A percentile compares a stretch with the other conserved stretches of the same genome.
These are phyloP conservation scores for Procavia capensis DNA, from an alignment of 2,113 vertebrate genomes.

Conservation along the genomic window DNA sequence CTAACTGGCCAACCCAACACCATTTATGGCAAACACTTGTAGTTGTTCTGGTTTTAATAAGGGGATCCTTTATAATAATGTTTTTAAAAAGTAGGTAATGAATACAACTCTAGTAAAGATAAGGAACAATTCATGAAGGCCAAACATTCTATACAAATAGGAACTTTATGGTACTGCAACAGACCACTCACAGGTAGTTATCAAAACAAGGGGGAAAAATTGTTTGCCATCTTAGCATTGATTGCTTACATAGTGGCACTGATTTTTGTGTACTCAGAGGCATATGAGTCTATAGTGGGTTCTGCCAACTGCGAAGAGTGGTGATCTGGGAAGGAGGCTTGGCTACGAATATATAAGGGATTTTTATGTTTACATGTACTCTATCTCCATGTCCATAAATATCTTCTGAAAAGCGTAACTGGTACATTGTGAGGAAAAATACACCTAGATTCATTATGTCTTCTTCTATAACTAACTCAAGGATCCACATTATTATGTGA, in stretches of 20 bases:
- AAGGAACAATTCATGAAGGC: slow-evolving; percentile 17
- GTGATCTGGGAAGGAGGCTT: background rate
- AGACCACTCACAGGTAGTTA: background rate
- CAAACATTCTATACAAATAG: slow-evolving; percentile 1
- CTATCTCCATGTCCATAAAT: background rate
- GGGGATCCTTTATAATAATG: background rate
- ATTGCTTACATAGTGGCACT: background rate
- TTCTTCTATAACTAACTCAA: background rate
- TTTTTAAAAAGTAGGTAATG: background rate
- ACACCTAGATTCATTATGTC: background rate
- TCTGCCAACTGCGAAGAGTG: background rate
- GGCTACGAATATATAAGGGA: background rate
- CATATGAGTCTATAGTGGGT: background rate
- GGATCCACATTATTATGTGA: background rate
- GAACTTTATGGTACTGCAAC: background rate
- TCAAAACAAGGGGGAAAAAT: background rate
- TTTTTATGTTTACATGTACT: background rate
- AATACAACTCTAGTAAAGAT: slow-evolving; percentile 24
- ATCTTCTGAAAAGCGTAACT: slow-evolving; percentile 2
- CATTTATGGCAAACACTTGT: background rate
- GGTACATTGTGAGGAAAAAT: background rate
- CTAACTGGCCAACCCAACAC: background rate
- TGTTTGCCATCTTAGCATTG: background rate
- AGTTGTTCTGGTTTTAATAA: slow-evolving; percentile 44
- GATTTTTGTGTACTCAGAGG: background rate